These are phyloP conservation scores for Colletes gigas DNA, from an alignment of 1,140 invertebrate genomes.

Conservation along the genomic window DNA sequence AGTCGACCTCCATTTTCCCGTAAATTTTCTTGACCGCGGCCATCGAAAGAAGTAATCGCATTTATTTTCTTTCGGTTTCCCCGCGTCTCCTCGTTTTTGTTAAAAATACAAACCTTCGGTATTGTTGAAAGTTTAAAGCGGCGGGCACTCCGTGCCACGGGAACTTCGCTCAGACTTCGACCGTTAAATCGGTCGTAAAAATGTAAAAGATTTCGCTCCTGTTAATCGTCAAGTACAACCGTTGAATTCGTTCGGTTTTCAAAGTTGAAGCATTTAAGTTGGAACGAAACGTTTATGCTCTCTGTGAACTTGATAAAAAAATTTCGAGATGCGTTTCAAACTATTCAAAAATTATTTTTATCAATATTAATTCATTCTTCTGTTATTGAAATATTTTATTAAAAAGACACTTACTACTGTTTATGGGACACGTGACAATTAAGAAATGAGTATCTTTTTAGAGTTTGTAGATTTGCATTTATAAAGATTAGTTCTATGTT, in stretches of 20 bases:
- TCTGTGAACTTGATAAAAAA: too few species aligned
- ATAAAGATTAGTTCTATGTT: too few species aligned
- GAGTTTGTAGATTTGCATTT: too few species aligned
- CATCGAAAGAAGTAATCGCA: not conserved
- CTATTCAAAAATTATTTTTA: too few species aligned
- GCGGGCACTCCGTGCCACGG: not conserved
- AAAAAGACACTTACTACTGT: too few species aligned
- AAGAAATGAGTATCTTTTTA: too few species aligned
- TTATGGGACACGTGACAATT: too few species aligned
- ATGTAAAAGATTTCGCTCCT: conserved; percentile 2
- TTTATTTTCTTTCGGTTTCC: not conserved
- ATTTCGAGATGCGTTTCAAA: too few species aligned
- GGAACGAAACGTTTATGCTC: too few species aligned
- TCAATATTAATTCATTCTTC: too few species aligned
- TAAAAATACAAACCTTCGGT: not conserved
- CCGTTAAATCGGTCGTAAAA: conserved; percentile 1
- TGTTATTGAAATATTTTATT: too few species aligned
- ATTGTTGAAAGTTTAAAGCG: not conserved
- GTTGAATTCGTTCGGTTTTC: not conserved
- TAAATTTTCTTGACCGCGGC: not conserved
- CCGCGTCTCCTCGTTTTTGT: not conserved
- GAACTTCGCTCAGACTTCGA: not conserved
- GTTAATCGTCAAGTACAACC: not conserved
- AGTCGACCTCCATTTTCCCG: not conserved
- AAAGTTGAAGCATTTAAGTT: not conserved